Evolutionary conservation across 2,888 invertebrate species (phyloP), one percentile per base, ranked within the genome.

Genomic region (Caradrina kadenii): DNA sequence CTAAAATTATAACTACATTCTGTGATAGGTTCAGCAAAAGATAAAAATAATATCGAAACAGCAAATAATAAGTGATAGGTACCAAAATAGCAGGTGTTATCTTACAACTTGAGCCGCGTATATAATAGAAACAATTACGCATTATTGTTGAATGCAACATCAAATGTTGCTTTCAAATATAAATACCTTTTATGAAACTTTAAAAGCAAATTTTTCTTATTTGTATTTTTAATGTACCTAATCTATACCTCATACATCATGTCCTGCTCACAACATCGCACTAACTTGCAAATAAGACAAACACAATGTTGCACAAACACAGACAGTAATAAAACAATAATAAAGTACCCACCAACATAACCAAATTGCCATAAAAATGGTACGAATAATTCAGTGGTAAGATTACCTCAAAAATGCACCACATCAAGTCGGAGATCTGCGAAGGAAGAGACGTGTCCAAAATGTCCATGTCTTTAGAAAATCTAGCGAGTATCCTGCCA

Each of bases 401-500:
- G 82, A 83, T 96, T 97, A 97, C 97, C 97, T 97, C 97, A 91
- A 97, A 97, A 84, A 96, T 91, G 95, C 97, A 97, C 96, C 96
- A 97, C 91, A 97, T 93, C 93, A 96, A 96, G 96, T 97, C 97
- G 85, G 96, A 94, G 91, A 96, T 94, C 94, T 97, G 96, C 93
- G 96, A 96, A 76, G 97, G 97, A 83, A 97, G 96, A 87, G 96
- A 96, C 86, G 96, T 96, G 93, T 98, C 98, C 96, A 97, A 91
- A 82, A 97, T 96, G 91, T 98, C 97, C 85, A 97, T 94, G 93
- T 98, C 98, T 96, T 97, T 97, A 91, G 97, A 97, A 94, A 97
- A 97, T 91, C 97, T 96, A 94, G 97, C 90, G 71, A 98, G 95
- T 85, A 98, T 97, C 83, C 98, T 96, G 90, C 98, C 98, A 80